Evolutionary conservation across 2,113 vertebrate species (phyloP).

Genomic region (Pollachius pollachius): DNA sequence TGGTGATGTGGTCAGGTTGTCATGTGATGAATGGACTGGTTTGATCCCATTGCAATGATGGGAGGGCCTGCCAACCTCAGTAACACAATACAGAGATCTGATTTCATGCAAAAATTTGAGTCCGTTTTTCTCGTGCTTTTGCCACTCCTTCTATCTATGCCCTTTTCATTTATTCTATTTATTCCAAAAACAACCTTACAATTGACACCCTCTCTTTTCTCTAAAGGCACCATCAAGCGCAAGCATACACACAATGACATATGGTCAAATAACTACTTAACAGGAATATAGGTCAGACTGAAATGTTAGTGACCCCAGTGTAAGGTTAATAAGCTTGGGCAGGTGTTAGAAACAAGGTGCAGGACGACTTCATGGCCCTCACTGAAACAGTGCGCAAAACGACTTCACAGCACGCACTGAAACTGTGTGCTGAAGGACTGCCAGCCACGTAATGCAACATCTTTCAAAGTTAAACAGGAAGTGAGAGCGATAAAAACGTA

Average conservation of each 20-base stretch:
- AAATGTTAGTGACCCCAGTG: no score
- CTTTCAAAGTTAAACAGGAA: no score
- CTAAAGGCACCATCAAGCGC: neutral
- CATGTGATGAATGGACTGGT: slow-evolving; percentile 32
- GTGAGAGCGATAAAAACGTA: no score
- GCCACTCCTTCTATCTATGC: neutral
- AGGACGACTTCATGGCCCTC: no score
- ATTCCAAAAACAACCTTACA: neutral
- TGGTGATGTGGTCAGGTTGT: slow-evolving; percentile 26
- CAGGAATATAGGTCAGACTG: no score
- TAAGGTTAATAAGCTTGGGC: no score
- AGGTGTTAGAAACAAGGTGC: no score
- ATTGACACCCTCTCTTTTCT: neutral
- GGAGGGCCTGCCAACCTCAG: slow-evolving; percentile 45
- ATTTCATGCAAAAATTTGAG: slow-evolving; percentile 50
- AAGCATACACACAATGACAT: neutral
- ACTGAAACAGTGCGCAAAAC: no score
- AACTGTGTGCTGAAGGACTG: no score
- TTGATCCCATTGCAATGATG: slow-evolving; percentile 31
- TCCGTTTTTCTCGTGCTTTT: neutral
- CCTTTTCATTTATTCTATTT: neutral
- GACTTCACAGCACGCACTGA: no score
- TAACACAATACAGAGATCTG: slow-evolving; percentile 56
- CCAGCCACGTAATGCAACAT: no score
- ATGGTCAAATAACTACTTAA: neutral